phyloP scores from a whole-genome alignment of 2,888 invertebrate genomes.

The Catocala nupta region DNA sequence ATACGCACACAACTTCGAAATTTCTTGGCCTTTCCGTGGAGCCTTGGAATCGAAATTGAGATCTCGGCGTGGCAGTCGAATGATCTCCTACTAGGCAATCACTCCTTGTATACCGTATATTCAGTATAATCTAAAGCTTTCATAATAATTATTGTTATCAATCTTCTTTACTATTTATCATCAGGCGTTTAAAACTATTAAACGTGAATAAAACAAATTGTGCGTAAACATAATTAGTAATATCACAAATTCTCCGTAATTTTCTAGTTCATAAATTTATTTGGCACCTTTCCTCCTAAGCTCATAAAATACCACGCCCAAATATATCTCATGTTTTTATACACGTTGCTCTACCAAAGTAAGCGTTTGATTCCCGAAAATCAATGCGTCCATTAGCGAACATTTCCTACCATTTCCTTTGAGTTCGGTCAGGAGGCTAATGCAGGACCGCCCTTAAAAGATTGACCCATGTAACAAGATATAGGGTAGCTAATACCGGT shows the following conservation, averaged over 20 bases:
- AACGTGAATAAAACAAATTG: too few species aligned
- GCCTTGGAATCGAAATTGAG: too few species aligned
- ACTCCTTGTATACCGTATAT: too few species aligned
- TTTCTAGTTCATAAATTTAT: background rate
- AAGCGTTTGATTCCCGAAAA: conserved; percentile 71
- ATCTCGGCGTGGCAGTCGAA: too few species aligned
- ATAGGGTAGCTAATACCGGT: conserved; percentile 58
- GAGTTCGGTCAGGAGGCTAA: conserved; percentile 77
- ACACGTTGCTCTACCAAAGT: conserved; percentile 57
- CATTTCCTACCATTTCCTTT: conserved; percentile 74
- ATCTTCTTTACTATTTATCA: too few species aligned
- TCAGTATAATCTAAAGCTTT: too few species aligned
- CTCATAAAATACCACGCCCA: conserved; percentile 14
- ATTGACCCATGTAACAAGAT: conserved; percentile 75
- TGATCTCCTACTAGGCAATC: too few species aligned
- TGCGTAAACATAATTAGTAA: too few species aligned
- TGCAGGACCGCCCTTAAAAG: conserved; percentile 72
- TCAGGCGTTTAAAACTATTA: too few species aligned
- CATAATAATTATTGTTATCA: too few species aligned
- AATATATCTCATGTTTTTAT: conserved; percentile 52
- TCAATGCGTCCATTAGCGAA: conserved; percentile 79
- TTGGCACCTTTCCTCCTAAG: background rate
- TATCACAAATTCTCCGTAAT: background rate
- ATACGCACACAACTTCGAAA: too few species aligned
- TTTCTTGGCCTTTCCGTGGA: too few species aligned